These are phyloP conservation scores for Tricholaema leucomelas DNA, from an alignment of 2,113 vertebrate species.

Conservation along the genomic window DNA sequence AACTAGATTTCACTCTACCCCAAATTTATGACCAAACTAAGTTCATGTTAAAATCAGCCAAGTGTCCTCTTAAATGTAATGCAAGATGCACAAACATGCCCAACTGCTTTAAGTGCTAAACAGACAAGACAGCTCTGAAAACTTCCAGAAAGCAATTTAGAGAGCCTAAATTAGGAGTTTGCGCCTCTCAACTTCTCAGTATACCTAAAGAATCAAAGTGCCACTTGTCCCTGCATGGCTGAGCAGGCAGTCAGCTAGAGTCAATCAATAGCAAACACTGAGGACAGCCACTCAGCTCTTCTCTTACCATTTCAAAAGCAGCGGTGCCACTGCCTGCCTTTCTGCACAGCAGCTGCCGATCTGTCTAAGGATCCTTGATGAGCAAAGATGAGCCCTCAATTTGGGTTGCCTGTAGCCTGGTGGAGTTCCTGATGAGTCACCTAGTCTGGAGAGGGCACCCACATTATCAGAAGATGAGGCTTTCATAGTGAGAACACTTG, in stretches of 20 bases:
- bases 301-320: not conserved
- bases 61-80: not conserved
- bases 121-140: not conserved
- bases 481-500: not conserved
- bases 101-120: not conserved
- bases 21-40: not conserved
- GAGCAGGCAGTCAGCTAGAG: not conserved
- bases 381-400: accelerated
- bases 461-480: accelerated
- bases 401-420: not conserved
- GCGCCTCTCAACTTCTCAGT: not conserved
- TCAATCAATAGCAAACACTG: not conserved
- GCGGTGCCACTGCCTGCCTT: not conserved
- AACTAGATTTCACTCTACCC: not conserved
- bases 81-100: not conserved
- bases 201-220: not conserved
- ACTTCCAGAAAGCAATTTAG: conserved; percentile 10
- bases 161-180: not conserved
- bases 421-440: not conserved
- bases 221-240: not conserved
- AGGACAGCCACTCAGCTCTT: not conserved
- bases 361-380: not conserved
- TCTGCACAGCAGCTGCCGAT: accelerated
- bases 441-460: not conserved
- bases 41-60: not conserved